Base-by-base conservation (phyloP, 2,113 vertebrate species). In the Phoxinus phoxinus region DNA sequence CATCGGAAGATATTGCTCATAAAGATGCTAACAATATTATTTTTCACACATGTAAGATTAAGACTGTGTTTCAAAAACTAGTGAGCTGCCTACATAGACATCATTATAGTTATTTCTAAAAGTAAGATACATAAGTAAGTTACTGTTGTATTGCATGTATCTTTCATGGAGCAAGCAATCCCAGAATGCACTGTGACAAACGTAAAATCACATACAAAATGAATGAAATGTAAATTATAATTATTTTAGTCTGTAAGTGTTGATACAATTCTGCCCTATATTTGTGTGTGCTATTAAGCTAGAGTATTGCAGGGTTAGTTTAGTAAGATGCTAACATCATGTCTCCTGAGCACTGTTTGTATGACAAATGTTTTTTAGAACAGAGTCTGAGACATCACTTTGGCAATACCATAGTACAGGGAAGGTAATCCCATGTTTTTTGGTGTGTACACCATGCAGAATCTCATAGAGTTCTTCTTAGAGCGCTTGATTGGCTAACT, bases 1-100 rank as follows among this genome's bases (percentile, higher is more conserved):
- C 67, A 23, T 71, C 67, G 37, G 3, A 71, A 37, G 32, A 71
- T 71, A 23, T 71, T 71, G 32, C 67, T 71, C 67, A 71, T 71
- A 41, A 41, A 71, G 10, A 41, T 41, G 32, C 4, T 23, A 71
- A 71, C 67, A 37, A 37, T 37, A 23, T 41, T 41, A 71, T 23
- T 71, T 19, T 37, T 41, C n/a, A 71, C 32, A 37, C 67, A 23
- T 12, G 32, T 37, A 41, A 71, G 19, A 69, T 69, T n/a, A 41
- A 5, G 30, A 32, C 1, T 69, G 3, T 9, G 30, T 71, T 71
- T 35, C 32, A 67, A 71, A 71, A 5, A 1, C 67, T 71, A 10
- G 32, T 0, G 1, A 11, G 67, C 27, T 71, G 19, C 32, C 32
- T 71, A 11, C 8, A 37, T 37, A 71, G 32, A 71, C 67, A 71